Percentiles rank a stretch among this genome's conserved stretches.
Evolutionary conservation across 92 coral and sea anemone species (phyloP).

Genomic region (Porites lobata): DNA sequence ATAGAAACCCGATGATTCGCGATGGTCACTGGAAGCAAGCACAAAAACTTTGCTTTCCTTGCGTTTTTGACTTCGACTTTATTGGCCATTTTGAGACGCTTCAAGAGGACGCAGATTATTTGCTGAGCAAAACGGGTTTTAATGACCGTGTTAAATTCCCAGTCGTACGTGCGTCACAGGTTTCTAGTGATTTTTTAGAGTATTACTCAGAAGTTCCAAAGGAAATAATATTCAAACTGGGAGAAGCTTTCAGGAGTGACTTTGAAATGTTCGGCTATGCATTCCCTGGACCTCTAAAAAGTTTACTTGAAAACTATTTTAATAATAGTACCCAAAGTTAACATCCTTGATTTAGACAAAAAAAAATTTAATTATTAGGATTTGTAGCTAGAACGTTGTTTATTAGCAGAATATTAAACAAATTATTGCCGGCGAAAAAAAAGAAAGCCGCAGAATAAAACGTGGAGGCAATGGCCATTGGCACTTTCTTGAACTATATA

Average conservation of each 20-base stretch:
- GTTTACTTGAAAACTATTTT: constrained; percentile 22
- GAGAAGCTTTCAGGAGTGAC: constrained; percentile 42
- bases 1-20: background rate
- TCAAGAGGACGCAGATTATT: constrained; percentile 42
- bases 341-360: too few species aligned
- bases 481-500: too few species aligned
- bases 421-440: too few species aligned
- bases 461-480: too few species aligned
- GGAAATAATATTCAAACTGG: constrained; percentile 38
- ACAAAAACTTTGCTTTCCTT: constrained; percentile 57
- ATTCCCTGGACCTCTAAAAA: constrained; percentile 57
- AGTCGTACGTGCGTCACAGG: constrained; percentile 27
- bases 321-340: too few species aligned
- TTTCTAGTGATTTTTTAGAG: constrained; percentile 9
- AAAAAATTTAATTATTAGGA: too few species aligned
- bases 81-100: constrained; percentile 69
- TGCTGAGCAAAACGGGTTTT: constrained; percentile 58
- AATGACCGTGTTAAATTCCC: constrained; percentile 65
- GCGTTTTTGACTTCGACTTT: constrained; percentile 53
- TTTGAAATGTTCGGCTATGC: constrained; percentile 72
- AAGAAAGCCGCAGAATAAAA: too few species aligned
- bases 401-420: too few species aligned
- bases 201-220: constrained; percentile 46
- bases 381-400: too few species aligned
- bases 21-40: constrained; percentile 63